Evolutionary conservation across 2,797 vertebrate genomes (phyloP).

Genomic region (Tachyglossus aculeatus): DNA sequence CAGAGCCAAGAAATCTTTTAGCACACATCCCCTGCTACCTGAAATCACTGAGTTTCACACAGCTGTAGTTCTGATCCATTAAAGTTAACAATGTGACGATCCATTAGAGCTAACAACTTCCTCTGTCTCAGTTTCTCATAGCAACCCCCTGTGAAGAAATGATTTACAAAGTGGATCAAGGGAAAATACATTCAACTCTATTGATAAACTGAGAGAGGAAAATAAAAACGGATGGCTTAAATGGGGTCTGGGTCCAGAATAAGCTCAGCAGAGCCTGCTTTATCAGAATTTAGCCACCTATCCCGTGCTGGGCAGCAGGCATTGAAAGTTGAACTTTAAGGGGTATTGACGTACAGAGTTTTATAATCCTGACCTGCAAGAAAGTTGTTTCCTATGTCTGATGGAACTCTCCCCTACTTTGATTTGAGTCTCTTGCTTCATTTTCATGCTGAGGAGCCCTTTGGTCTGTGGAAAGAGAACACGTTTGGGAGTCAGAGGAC

Average conservation of each 20-base stretch:
- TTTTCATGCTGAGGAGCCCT: too few relatives aligned
- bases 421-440: too few relatives aligned
- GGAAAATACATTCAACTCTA: conserved; percentile 18
- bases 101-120: conserved; percentile 52
- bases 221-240: neutral
- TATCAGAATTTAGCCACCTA: fast-evolving
- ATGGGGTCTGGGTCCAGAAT: neutral
- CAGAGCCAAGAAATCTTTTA: conserved; percentile 8
- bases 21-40: conserved; percentile 36
- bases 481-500: too few relatives aligned
- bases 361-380: too few relatives aligned
- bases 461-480: too few relatives aligned
- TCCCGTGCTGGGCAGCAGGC: neutral
- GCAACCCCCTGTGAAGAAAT: conserved; percentile 13
- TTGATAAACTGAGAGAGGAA: neutral
- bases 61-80: conserved; percentile 57
- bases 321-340: neutral
- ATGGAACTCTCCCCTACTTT: too few relatives aligned
- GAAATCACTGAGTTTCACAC: conserved; percentile 35
- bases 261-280: fast-evolving
- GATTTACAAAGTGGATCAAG: conserved; percentile 24
- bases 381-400: too few relatives aligned
- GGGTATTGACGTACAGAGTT: too few relatives aligned
- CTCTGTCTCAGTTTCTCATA: conserved; percentile 19
- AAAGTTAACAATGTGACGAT: conserved; percentile 56